Conservation (phyloP, 2,888 invertebrate genomes). For the Mimas tiliae region DNA sequence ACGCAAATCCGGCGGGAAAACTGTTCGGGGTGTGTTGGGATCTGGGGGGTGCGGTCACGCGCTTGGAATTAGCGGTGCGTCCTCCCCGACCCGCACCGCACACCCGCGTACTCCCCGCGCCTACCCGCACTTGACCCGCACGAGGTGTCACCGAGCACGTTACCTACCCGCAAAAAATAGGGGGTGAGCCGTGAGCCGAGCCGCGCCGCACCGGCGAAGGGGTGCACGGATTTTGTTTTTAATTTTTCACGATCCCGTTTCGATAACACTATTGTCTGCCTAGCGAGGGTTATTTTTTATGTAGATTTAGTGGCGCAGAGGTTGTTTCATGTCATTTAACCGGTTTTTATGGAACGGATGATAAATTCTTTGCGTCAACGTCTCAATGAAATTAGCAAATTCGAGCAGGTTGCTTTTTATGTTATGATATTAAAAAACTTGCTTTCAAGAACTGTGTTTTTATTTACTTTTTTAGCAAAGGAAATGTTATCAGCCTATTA, state of each 20-base stretch:
- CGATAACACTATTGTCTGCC: constrained; percentile 53
- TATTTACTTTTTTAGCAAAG: neutral
- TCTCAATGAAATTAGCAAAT: neutral
- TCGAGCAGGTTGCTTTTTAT: neutral
- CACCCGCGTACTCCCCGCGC: too few species aligned
- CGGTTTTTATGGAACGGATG: neutral
- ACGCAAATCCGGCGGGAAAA: constrained; percentile 83
- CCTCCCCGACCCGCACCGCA: constrained; percentile 49
- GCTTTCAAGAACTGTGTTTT: neutral
- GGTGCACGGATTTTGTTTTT: constrained; percentile 71
- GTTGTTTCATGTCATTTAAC: constrained; percentile 13
- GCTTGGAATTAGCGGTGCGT: constrained; percentile 69
- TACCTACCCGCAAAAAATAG: constrained; percentile 76
- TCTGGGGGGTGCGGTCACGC: constrained; percentile 70
- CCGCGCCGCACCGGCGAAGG: constrained; percentile 42
- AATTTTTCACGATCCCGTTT: constrained; percentile 68
- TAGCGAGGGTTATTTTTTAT: constrained; percentile 15
- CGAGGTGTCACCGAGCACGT: constrained; percentile 79
- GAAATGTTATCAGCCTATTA: neutral
- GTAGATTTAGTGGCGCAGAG: constrained; percentile 10
- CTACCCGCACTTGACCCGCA: constrained; percentile 66
- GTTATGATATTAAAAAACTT: neutral
- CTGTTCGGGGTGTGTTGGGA: constrained; percentile 52
- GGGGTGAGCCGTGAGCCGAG: constrained; percentile 43
- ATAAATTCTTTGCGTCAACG: neutral